Evolutionary conservation across 2,797 vertebrate genomes (phyloP), one percentile per base, ranked within the genome.

Genomic region (Cottoperca gobio): DNA sequence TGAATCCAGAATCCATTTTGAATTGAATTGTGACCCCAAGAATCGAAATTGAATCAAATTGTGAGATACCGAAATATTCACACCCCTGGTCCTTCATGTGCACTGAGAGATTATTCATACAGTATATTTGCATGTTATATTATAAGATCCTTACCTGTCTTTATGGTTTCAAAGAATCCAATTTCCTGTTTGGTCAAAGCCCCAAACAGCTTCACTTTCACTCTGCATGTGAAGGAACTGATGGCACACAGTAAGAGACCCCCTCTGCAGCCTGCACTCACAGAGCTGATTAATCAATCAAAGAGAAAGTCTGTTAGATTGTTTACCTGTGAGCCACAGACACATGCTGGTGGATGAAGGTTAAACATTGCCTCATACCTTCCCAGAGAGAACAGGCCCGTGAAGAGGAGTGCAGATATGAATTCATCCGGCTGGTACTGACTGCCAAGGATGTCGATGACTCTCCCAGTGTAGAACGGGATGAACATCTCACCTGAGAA

Each of bases 401-500:
- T 93, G 70, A 91, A 87, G 0, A 95, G 0, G 0, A 97, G 94
- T 0, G 95, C 92, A 0, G 70, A 31, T 8, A 66, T 3, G 71
- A 96, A 96, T 33, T 94, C 84, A 0, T 74, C 82, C 0, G 82
- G 60, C 28, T 94, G 86, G 53, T 95, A 96, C 3, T 94, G 66
- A 0, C 87, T 78, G 0, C 94, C 88, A 0, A 93, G 77, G 70
- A 95, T 94, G 70, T 98, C 97, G 60, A 97, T 96, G 67, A 97
- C 93, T 1, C 77, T 94, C 1, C 97, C 96, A 0, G 93, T 96
- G 81, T 96, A 98, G 64, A 93, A 95, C 0, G 96, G 96, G 78
- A 96, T 95, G 40, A 94, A 87, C 10, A 93, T 95, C 40, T 97
- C 91, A 78, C 94, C 97, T 98, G 91, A 48, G 48, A 17, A 45